These are phyloP conservation scores for Apotomis betuletana DNA, from an alignment of 2,888 invertebrate species.

Conservation along the genomic window DNA sequence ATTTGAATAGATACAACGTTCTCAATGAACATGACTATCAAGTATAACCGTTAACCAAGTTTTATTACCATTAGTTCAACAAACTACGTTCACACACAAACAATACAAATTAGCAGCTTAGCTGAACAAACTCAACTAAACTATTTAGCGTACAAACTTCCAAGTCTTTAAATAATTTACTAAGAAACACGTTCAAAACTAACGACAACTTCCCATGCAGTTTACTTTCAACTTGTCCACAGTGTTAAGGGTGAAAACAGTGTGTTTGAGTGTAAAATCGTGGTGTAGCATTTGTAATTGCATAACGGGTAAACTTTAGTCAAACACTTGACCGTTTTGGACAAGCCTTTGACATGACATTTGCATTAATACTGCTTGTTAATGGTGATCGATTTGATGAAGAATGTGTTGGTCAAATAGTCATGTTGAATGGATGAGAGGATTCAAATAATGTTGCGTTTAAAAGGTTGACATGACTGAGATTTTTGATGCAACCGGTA, in stretches of 20 bases:
- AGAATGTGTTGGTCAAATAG: conserved; percentile 25
- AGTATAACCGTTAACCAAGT: background rate
- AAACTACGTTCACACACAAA: conserved; percentile 63
- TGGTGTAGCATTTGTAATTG: conserved; percentile 22
- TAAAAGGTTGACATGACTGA: background rate
- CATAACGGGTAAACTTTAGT: conserved; percentile 32
- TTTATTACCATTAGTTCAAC: conserved; percentile 20
- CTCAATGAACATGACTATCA: background rate
- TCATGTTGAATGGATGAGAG: background rate
- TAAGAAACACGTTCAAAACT: conserved; percentile 47
- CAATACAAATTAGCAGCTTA: conserved; percentile 66
- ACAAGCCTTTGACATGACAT: conserved; percentile 34
- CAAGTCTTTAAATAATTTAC: conserved; percentile 58
- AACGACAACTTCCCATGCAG: background rate
- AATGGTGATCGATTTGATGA: conserved; percentile 21
- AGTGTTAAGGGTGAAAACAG: background rate
- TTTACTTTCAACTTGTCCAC: background rate
- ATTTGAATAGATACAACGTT: background rate
- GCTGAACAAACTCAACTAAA: conserved; percentile 55
- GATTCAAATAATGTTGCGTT: too few species aligned
- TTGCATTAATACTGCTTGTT: conserved; percentile 38
- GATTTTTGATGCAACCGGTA: too few species aligned
- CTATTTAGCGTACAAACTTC: conserved; percentile 58
- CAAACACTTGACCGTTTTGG: conserved; percentile 35
- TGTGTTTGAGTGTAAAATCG: background rate